Conservation (phyloP, 2,888 invertebrate genomes). For the Acronicta aceris region DNA sequence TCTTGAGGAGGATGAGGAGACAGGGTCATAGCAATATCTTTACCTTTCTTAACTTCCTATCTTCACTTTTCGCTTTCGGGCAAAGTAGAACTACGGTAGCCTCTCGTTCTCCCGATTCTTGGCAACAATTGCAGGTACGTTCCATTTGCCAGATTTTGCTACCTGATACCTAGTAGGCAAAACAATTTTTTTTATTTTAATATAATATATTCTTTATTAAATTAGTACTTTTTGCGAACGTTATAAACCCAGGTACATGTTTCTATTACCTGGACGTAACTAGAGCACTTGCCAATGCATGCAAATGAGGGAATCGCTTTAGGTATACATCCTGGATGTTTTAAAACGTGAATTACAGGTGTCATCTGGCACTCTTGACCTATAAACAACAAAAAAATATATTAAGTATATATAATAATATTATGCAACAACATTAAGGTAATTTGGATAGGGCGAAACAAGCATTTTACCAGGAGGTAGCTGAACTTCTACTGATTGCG, state of each 20-base stretch:
- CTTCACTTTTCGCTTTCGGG: constrained; percentile 96
- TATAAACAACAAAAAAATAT: constrained; percentile 12
- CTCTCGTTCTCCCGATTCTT: constrained; percentile 97
- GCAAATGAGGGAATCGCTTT: constrained; percentile 98
- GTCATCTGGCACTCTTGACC: constrained; percentile 96
- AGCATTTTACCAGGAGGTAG: constrained; percentile 72
- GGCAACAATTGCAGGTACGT: constrained; percentile 98
- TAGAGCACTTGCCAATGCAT: constrained; percentile 96
- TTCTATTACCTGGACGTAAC: constrained; percentile 94
- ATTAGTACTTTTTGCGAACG: too few relatives aligned
- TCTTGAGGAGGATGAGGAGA: not conserved
- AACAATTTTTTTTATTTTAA: not conserved
- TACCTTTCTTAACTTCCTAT: constrained; percentile 95
- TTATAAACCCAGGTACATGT: too few relatives aligned
- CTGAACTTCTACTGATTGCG: constrained; percentile 73
- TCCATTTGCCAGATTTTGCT: constrained; percentile 99
- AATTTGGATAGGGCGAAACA: not conserved
- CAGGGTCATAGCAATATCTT: constrained; percentile 30
- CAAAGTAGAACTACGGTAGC: constrained; percentile 96
- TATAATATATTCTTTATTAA: too few relatives aligned
- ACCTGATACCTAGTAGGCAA: constrained; percentile 93
- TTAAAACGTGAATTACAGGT: constrained; percentile 96
- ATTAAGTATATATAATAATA: not conserved
- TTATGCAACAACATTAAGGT: not conserved
- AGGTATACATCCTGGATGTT: constrained; percentile 97